These are phyloP conservation scores for Schizothorax lantsangensis DNA, from an alignment of 2,797 vertebrate species.

Conservation along the genomic window DNA sequence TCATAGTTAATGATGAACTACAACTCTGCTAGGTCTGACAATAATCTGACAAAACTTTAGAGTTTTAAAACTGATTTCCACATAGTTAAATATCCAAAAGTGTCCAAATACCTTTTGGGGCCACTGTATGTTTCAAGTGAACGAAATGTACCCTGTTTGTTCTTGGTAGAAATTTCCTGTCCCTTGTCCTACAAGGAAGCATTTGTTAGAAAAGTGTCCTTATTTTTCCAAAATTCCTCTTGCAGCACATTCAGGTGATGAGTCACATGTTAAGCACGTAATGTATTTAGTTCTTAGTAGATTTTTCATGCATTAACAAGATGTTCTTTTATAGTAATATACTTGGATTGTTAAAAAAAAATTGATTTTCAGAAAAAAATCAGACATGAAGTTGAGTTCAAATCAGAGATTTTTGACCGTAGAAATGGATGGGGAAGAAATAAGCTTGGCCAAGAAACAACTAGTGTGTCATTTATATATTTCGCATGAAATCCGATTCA, in stretches of 20 bases:
- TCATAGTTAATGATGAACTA: not conserved
- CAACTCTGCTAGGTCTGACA: not conserved
- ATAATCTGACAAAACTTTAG: not conserved
- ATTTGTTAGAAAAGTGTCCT: slow-evolving; percentile 62
- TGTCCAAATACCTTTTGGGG: not conserved
- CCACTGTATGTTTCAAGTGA: slow-evolving; percentile 9
- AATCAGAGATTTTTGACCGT: not conserved
- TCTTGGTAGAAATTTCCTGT: slow-evolving; percentile 18
- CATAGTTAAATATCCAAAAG: not conserved
- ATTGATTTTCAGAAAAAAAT: not conserved
- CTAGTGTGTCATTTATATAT: not conserved
- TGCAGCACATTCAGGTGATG: slow-evolving; percentile 16
- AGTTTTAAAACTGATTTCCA: not conserved
- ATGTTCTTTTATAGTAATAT: not conserved
- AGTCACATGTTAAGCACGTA: not conserved
- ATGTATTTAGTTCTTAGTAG: not conserved
- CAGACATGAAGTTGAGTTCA: not conserved
- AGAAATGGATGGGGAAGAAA: not conserved
- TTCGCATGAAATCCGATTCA: not conserved
- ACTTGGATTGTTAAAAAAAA: not conserved
- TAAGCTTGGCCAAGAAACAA: not conserved
- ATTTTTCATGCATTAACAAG: not conserved
- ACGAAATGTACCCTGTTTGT: slow-evolving; percentile 61
- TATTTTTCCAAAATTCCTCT: not conserved
- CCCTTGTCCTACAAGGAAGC: slow-evolving; percentile 60